Evolutionary conservation across 2,888 invertebrate genomes (phyloP).

Genomic region (Chromoteleia sp.): DNA sequence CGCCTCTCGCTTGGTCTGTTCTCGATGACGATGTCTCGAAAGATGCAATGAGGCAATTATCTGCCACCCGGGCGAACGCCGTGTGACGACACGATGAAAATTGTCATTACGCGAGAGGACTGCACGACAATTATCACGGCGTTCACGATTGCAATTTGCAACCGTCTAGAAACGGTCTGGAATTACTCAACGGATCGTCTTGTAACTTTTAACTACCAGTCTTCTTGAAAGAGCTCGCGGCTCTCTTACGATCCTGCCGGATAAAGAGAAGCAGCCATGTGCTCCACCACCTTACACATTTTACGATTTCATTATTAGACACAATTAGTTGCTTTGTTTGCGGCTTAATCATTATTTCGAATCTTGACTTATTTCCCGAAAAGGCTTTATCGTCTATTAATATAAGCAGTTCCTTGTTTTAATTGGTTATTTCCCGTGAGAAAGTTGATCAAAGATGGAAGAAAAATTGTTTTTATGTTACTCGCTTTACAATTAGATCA

Average conservation of each 20-base stretch:
- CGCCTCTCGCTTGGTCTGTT: conserved; percentile 48
- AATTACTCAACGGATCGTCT: conserved; percentile 84
- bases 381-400: conserved; percentile 34
- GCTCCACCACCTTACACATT: conserved; percentile 51
- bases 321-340: conserved; percentile 48
- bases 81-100: conserved; percentile 82
- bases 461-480: too few relatives aligned
- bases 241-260: conserved; percentile 64
- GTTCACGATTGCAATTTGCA: conserved; percentile 84
- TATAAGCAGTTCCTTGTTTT: conserved; percentile 15
- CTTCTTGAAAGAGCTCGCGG: conserved; percentile 73
- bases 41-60: conserved; percentile 82
- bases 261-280: conserved; percentile 57
- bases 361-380: conserved; percentile 49
- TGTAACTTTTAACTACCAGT: conserved; percentile 84
- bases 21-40: conserved; percentile 76
- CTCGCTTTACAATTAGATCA: too few relatives aligned
- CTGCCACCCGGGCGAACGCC: conserved; percentile 68
- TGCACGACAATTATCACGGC: conserved; percentile 83
- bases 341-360: conserved; percentile 42
- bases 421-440: conserved; percentile 13
- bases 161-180: conserved; percentile 83
- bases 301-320: conserved; percentile 60
- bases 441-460: too few relatives aligned
- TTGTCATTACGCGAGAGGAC: conserved; percentile 82